Percentiles rank a stretch among this genome's conserved stretches.
phyloP scores from a whole-genome alignment of 1,140 invertebrate genomes.

The Drosophila biarmipes region DNA sequence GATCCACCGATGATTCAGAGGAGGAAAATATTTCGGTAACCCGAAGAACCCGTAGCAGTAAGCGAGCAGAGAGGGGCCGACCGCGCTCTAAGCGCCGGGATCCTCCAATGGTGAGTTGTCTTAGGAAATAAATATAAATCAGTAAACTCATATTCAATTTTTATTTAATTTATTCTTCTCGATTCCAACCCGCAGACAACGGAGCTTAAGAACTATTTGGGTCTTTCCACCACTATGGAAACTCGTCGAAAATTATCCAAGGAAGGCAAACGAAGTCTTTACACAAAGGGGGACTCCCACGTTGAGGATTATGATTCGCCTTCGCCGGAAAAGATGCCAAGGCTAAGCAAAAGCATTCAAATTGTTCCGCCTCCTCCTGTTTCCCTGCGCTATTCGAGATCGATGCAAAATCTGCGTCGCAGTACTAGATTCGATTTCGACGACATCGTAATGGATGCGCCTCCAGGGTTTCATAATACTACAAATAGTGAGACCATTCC shows the following conservation, averaged over 20 bases:
- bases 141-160: too few relatives aligned
- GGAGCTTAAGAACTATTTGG: constrained; percentile 50
- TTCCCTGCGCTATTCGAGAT: constrained; percentile 46
- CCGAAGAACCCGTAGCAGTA: not conserved
- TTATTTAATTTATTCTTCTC: not conserved
- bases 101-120: constrained; percentile 19
- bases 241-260: constrained; percentile 5
- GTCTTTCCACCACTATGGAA: constrained; percentile 26
- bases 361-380: constrained; percentile 58
- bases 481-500: not conserved
- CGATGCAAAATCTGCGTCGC: not conserved
- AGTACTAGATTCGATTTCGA: not conserved
- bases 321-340: constrained; percentile 14
- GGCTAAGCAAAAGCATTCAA: not conserved
- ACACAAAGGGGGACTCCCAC: constrained; percentile 62
- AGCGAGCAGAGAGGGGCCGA: not conserved
- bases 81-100: not conserved
- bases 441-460: not conserved
- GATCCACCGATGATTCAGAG: not conserved
- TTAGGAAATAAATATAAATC: not conserved
- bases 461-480: not conserved
- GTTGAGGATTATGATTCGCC: constrained; percentile 17
- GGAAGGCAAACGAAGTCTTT: constrained; percentile 50
- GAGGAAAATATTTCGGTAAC: not conserved
- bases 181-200: constrained; percentile 21